Base-by-base conservation (phyloP, 2,888 invertebrate genomes). In the Torymus aiolomorphi region DNA sequence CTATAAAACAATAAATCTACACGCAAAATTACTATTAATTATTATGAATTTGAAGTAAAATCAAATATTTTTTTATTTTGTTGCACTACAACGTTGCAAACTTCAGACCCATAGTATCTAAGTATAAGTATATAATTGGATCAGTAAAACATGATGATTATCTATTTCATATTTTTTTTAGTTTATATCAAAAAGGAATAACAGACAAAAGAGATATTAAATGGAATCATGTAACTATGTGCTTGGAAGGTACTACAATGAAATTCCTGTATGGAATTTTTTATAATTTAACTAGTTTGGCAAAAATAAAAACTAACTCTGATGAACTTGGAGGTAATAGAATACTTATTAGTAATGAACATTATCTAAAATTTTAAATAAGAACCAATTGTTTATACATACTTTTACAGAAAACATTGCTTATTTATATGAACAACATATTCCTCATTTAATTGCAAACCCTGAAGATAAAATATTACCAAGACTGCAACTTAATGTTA, bases 211-310 rank as follows among this genome's bases (percentile, higher is more conserved):
- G 73, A 61, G 86, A 88, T 51, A 85, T 89, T 61, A 82, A 85
- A 31, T 89, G 89, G 89, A 4, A 80, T 0, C 76, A 83, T 57
- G 77, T 88, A n/a, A 76, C 78, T 0, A 80, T 65, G 74, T 74
- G 83, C 79, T 89, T 89, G 56, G 86, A 89, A 67, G 88, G 89
- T 18, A 73, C 82, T 59, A 88, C 88, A n/a, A 78, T 71, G 8
- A 0, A 24, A 1, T 88, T 86, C 81, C 74, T 89, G 8, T 81
- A 82, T 18, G 76, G 56, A 73, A 12, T 76, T 67, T 88, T 87
- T 54, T 70, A 31, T n/a, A 67, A 78, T 49, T 77, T 88, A 3
- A 66, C 84, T 2, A 66, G 70, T 42, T 20, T 59, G 24, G 66
- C 80, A 12, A 77, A 59, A 20, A 13, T 1, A 14, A 76, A 12